Percentiles rank a stretch among this genome's conserved stretches.
phyloP scores from a whole-genome alignment of 2,888 invertebrate species.

The Calliopum simillimum region DNA sequence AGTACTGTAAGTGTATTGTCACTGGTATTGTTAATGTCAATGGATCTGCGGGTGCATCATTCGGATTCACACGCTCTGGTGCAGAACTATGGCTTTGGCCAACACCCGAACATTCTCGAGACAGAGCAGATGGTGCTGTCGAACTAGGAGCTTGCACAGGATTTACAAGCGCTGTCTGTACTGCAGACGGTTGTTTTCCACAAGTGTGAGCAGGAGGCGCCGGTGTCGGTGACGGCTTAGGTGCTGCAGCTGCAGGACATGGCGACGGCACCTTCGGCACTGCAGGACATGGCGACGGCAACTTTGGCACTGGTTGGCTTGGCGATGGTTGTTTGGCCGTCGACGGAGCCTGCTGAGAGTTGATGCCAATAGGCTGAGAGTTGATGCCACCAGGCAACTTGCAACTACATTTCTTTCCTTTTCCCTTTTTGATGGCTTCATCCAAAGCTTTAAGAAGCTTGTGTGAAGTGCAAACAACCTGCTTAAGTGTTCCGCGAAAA shows the following conservation, averaged over 20 bases:
- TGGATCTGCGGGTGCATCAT: slow-evolving; percentile 38
- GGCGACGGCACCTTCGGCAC: no score
- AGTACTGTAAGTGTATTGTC: slow-evolving; percentile 34
- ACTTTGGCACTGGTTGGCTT: background rate
- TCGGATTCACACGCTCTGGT: background rate
- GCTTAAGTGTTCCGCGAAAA: slow-evolving; percentile 45
- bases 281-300: no score
- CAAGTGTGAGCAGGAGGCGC: no score
- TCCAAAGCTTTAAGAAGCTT: slow-evolving; percentile 49
- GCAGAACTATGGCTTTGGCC: slow-evolving; percentile 32
- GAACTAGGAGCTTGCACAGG: no score
- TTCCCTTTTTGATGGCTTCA: slow-evolving; percentile 32
- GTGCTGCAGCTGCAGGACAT: no score
- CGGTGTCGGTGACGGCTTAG: no score
- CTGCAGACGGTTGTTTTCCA: no score
- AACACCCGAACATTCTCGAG: no score
- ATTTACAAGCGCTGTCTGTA: no score
- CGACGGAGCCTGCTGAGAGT: background rate
- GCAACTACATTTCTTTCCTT: background rate
- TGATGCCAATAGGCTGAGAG: no score
- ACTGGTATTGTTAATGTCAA: slow-evolving; percentile 45
- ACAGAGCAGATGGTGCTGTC: no score
- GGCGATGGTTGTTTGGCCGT: background rate
- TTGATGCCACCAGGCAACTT: background rate
- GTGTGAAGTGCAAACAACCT: slow-evolving; percentile 46